Evolutionary conservation across 2,888 invertebrate species (phyloP).

Genomic region (Chymomyza amoena): DNA sequence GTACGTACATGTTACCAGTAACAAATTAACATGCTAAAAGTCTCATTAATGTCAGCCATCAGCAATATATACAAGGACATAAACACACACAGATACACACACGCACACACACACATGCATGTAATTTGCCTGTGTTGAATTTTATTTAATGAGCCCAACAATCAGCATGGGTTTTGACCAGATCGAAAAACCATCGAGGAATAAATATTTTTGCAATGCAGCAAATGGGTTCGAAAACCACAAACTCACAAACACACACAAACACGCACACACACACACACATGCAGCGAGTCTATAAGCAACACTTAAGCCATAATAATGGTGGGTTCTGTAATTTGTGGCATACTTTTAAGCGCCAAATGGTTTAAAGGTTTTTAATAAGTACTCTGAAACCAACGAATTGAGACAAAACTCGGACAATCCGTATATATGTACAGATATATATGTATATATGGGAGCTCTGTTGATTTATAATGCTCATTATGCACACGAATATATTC

Average conservation of each 20-base stretch:
- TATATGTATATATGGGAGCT: neutral
- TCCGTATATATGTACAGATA: neutral
- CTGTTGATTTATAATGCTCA: neutral
- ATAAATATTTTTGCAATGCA: conserved; percentile 4
- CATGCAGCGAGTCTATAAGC: neutral
- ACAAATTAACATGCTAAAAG: conserved; percentile 2
- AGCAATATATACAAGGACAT: neutral
- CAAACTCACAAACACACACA: conserved; percentile 11
- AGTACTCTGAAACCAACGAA: conserved; percentile 1
- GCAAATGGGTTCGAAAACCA: conserved; percentile 6
- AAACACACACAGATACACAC: conserved; percentile 37
- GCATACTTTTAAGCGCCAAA: conserved; percentile 29
- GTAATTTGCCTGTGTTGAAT: conserved; percentile 43
- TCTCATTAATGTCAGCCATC: neutral
- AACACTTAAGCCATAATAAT: neutral
- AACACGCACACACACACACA: neutral
- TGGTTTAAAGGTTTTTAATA: conserved; percentile 24
- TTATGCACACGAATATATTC: conserved; percentile 1
- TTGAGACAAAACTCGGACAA: neutral
- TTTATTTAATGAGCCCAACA: conserved; percentile 46
- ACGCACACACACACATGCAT: conserved; percentile 53
- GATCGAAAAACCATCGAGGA: neutral
- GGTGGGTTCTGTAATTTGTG: conserved; percentile 15
- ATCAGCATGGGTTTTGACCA: neutral
- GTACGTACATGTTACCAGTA: neutral